A percentile compares a stretch with the other conserved stretches of the same genome.
These are phyloP conservation scores for Drosophila quadrilineata DNA, from an alignment of 1,140 invertebrate species.

Conservation along the genomic window DNA sequence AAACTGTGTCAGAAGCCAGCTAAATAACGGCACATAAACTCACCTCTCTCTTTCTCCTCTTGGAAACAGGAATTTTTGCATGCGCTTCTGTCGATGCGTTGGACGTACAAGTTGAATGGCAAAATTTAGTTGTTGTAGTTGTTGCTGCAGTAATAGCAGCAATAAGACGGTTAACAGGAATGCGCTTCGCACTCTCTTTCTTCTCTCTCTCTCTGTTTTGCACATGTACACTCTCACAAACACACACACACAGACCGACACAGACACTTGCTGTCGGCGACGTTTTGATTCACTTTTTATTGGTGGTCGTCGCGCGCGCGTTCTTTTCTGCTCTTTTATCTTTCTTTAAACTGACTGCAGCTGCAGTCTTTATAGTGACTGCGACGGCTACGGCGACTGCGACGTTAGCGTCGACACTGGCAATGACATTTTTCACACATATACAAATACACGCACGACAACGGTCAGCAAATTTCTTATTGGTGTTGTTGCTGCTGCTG, in stretches of 20 bases:
- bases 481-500: conserved; percentile 34
- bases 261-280: conserved; percentile 5
- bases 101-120: conserved; percentile 32
- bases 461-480: conserved; percentile 35
- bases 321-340: conserved; percentile 26
- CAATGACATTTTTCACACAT: conserved; percentile 46
- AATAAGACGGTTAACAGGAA: conserved; percentile 17
- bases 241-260: background rate
- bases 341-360: conserved; percentile 2
- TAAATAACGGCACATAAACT: conserved; percentile 25
- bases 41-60: conserved; percentile 19
- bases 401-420: conserved; percentile 36
- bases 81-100: conserved; percentile 5
- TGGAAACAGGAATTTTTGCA: conserved; percentile 26
- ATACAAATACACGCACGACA: conserved; percentile 14
- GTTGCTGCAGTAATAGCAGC: background rate
- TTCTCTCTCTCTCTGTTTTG: conserved; percentile 4
- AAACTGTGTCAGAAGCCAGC: conserved; percentile 48
- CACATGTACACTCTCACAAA: background rate
- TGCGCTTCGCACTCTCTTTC: conserved; percentile 22
- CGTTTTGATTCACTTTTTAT: conserved; percentile 42
- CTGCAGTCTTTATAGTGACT: no score
- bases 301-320: conserved; percentile 10
- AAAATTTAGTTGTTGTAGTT: conserved; percentile 10
- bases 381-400: no score